Evolutionary conservation across 2,888 invertebrate genomes (phyloP).

Genomic region (Acanthacorydalis orientalis): DNA sequence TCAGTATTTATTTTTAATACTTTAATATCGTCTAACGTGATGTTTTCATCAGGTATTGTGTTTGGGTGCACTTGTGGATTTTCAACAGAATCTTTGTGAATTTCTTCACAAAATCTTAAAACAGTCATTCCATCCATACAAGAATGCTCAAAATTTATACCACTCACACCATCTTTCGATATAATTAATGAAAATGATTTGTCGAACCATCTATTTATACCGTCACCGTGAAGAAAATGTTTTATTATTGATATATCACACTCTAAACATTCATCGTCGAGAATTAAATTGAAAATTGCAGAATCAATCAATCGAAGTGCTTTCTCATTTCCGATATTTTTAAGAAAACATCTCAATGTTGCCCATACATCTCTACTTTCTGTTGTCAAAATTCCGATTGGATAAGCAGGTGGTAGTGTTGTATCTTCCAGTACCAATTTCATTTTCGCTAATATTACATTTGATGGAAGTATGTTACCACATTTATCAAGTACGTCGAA

Average conservation of each 20-base stretch:
- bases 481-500: slow-evolving; percentile 71
- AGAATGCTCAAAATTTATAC: slow-evolving; percentile 93
- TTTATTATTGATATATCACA: slow-evolving; percentile 37
- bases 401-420: slow-evolving; percentile 37
- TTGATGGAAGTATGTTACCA: slow-evolving; percentile 52
- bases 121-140: slow-evolving; percentile 99
- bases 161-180: slow-evolving; percentile 67
- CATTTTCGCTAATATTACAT: slow-evolving; percentile 57
- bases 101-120: slow-evolving; percentile 77
- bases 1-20: slow-evolving; percentile 57
- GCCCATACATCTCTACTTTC: slow-evolving; percentile 83
- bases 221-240: slow-evolving; percentile 60
- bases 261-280: slow-evolving; percentile 53
- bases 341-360: slow-evolving; percentile 41
- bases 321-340: slow-evolving; percentile 46
- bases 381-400: slow-evolving; percentile 70
- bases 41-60: slow-evolving; percentile 24
- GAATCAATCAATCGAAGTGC: slow-evolving; percentile 61
- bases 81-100: slow-evolving; percentile 44
- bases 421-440: slow-evolving; percentile 51
- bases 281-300: slow-evolving; percentile 65
- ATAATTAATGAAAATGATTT: slow-evolving; percentile 85
- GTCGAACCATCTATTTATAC: slow-evolving; percentile 89
- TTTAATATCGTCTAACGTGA: slow-evolving; percentile 27
- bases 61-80: slow-evolving; percentile 42